Conservation (phyloP, 1,140 invertebrate species). For the Zaprionus gabonicus region DNA sequence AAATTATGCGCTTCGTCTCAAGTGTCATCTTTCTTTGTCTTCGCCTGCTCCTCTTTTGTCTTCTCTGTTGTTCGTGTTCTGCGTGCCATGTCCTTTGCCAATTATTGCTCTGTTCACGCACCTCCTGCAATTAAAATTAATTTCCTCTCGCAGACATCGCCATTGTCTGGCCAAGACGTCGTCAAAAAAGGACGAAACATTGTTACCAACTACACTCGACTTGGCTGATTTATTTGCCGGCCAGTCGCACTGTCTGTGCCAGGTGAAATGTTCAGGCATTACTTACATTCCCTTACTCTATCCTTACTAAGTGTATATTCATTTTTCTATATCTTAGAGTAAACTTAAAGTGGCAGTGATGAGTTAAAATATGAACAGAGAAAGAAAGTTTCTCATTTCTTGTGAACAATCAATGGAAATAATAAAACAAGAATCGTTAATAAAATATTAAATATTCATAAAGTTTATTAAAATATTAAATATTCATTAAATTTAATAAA, state of each 20-base stretch:
- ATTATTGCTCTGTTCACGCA: constrained; percentile 60
- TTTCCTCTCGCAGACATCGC: constrained; percentile 61
- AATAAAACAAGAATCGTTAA: no score
- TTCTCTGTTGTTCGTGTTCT: background rate
- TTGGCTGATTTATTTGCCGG: constrained; percentile 51
- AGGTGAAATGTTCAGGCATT: background rate
- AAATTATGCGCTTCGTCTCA: constrained; percentile 69
- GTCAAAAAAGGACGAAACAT: constrained; percentile 42
- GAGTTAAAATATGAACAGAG: no score
- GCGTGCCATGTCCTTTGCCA: constrained; percentile 53
- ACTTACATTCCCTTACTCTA: no score
- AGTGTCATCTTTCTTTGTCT: constrained; percentile 72
- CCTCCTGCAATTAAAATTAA: constrained; percentile 73
- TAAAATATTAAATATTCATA: no score
- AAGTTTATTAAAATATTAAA: no score
- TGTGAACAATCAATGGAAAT: no score
- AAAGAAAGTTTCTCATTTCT: no score
- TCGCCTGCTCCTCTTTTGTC: background rate
- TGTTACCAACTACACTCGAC: constrained; percentile 40
- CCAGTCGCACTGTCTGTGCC: background rate
- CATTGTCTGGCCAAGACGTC: constrained; percentile 23
- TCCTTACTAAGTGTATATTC: no score
- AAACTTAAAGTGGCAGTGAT: no score
- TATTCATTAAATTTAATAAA: no score
- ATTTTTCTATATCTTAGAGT: no score